Evolutionary conservation across 2,113 vertebrate species (phyloP), one percentile per base, ranked within the genome.

Genomic region (Physeter macrocephalus): DNA sequence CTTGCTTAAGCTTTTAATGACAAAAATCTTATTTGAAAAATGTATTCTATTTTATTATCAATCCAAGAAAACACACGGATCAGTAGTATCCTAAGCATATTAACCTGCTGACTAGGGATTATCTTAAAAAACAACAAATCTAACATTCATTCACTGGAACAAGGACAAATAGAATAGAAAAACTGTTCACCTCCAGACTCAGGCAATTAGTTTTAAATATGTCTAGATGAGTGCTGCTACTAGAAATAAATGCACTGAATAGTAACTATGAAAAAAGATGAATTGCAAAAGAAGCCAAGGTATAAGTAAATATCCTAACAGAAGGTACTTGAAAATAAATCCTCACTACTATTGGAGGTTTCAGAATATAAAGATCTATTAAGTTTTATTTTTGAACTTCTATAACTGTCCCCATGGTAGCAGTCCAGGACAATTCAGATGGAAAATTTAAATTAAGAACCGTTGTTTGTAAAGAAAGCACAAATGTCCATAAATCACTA

Each of bases 91-190:
- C 43, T 75, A 93, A 94, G 72, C 29, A 94, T 20, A 94, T 92
- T 97, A 91, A 95, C 78, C 94, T 95, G 77, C 83, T 95, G 67
- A 96, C 78, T 80, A 62, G 39, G n/a, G 54, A 85, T 49, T 89
- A 78, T 87, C 61, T 94, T 96, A 54, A 95, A 96, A 96, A 94
- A 78, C 17, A 64, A 77, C 74, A 97, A 90, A n/a, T 91, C 49
- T 96, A 86, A 94, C 41, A 95, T 66, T 93, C 78, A 94, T 95
- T 94, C 83, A 86, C 77, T 93, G 62, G 82, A 97, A 93, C 89
- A 95, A 97, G 92, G 89, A 97, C 96, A 98, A 95, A 97, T 31
- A 95, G 90, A 95, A 92, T 75, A 94, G 67, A 94, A 97, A 95
- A 97, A 80, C 23, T 81, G 66, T 64, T 97, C 92, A 95, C 77